Conservation (phyloP, 2,113 vertebrate species). For the Cyprinodon brontotheroides region DNA sequence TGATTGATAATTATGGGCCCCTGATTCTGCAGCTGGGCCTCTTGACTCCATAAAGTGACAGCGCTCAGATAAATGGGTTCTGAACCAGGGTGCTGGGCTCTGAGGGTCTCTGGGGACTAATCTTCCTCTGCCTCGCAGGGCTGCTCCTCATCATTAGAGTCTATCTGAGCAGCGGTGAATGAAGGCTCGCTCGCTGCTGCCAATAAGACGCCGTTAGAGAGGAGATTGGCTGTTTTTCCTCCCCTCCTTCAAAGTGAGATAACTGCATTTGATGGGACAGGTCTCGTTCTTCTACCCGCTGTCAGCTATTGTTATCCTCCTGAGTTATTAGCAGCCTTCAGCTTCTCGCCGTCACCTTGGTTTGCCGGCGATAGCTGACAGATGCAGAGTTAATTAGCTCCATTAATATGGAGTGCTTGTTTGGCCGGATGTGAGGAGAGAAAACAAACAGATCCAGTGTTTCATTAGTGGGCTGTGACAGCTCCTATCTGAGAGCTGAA, state of each 20-base stretch:
- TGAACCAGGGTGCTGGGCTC: constrained; percentile 85
- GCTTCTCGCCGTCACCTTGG: constrained; percentile 65
- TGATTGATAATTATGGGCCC: constrained; percentile 94
- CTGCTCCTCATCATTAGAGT: constrained; percentile 87
- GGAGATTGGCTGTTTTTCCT: constrained; percentile 48
- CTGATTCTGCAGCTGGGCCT: constrained; percentile 88
- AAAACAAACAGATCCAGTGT: constrained; percentile 77
- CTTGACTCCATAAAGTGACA: constrained; percentile 81
- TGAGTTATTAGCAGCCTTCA: constrained; percentile 73
- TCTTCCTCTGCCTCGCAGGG: constrained; percentile 84
- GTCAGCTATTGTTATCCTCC: constrained; percentile 73
- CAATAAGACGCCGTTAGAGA: constrained; percentile 78
- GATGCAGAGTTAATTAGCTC: constrained; percentile 76
- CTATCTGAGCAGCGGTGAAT: constrained; percentile 76
- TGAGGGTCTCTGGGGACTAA: constrained; percentile 85
- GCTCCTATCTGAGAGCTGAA: constrained; percentile 53
- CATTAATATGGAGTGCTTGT: constrained; percentile 68
- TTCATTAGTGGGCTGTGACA: constrained; percentile 77
- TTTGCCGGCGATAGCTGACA: constrained; percentile 71
- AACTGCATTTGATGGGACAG: constrained; percentile 91
- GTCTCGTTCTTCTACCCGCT: constrained; percentile 85
- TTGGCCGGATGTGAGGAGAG: constrained; percentile 70
- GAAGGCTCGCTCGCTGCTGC: constrained; percentile 75
- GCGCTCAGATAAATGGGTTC: constrained; percentile 91
- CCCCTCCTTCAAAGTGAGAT: constrained; percentile 66